Conservation (phyloP, 64 coral and sea anemone species). For the Hydrozoanthus tunicans region DNA sequence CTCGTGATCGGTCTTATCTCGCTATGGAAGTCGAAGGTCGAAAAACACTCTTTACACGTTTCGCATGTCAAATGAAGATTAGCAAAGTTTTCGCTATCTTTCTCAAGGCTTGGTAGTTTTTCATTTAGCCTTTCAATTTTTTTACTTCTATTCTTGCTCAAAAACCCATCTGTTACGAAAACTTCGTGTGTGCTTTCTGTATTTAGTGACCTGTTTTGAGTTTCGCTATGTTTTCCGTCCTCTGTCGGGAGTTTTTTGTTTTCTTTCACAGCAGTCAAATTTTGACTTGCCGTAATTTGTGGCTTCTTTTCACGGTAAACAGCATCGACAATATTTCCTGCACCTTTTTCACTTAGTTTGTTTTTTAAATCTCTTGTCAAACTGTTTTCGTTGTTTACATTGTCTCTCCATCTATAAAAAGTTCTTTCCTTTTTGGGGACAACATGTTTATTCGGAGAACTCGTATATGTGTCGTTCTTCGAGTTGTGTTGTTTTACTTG, state of each 20-base stretch:
- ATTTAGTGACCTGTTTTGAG: not conserved
- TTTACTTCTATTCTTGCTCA: not conserved
- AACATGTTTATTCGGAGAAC: slow-evolving; percentile 39
- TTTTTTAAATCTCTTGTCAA: not conserved
- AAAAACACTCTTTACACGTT: slow-evolving; percentile 11
- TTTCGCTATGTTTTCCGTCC: not conserved
- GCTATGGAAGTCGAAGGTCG: not conserved
- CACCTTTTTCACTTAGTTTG: not conserved
- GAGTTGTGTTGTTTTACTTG: slow-evolving; percentile 55
- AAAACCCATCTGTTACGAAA: slow-evolving; percentile 71
- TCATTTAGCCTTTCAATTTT: not conserved
- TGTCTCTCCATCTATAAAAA: slow-evolving; percentile 33
- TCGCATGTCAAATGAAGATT: slow-evolving; percentile 35
- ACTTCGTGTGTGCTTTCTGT: slow-evolving; percentile 6
- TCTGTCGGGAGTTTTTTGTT: slow-evolving; percentile 26
- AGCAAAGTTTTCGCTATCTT: not conserved
- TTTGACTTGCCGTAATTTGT: slow-evolving; percentile 58
- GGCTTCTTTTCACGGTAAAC: not conserved
- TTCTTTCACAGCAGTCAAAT: slow-evolving; percentile 58
- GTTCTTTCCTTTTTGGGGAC: slow-evolving; percentile 40
- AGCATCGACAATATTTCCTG: not conserved
- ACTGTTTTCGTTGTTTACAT: not conserved
- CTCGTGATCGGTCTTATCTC: not conserved
- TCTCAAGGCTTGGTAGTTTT: slow-evolving; percentile 35
- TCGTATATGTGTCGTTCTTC: slow-evolving; percentile 28